Percentiles rank a stretch among this genome's conserved stretches.
phyloP scores from a whole-genome alignment of 2,888 invertebrate species.

The Dendrolimus houi region DNA sequence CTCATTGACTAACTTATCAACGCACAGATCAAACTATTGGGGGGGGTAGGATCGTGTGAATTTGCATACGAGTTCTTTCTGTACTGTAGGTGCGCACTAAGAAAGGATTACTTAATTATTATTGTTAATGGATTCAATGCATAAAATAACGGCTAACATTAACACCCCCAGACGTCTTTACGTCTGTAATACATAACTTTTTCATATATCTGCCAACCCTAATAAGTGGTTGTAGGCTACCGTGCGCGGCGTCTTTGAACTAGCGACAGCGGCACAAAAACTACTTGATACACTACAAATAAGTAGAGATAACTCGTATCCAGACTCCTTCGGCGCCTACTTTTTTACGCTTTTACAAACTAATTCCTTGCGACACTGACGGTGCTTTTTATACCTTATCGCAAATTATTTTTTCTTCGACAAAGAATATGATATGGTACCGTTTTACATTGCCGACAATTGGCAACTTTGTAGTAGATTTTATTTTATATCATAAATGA shows the following conservation, averaged over 20 bases:
- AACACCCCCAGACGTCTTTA: no score
- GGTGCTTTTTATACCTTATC: conserved; percentile 37
- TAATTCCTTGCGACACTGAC: conserved; percentile 41
- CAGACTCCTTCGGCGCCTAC: conserved; percentile 46
- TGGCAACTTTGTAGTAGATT: no score
- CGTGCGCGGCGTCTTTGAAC: conserved; percentile 58
- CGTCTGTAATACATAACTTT: neutral
- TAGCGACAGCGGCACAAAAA: conserved; percentile 40
- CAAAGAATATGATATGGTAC: conserved; percentile 6
- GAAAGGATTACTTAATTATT: no score
- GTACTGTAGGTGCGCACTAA: no score
- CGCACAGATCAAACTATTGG: no score
- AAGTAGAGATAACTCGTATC: conserved; percentile 58
- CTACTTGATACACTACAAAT: conserved; percentile 69
- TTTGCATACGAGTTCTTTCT: no score
- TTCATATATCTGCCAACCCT: conserved; percentile 15
- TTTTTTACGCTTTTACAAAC: conserved; percentile 52
- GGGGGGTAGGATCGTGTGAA: no score
- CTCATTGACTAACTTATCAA: no score
- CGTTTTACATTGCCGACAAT: neutral
- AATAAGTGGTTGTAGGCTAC: conserved; percentile 54
- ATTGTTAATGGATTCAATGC: no score
- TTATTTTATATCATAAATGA: no score
- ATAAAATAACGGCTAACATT: no score
- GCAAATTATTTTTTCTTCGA: conserved; percentile 15